phyloP scores from a whole-genome alignment of 2,797 vertebrate genomes.

The Danio jaintianensis region DNA sequence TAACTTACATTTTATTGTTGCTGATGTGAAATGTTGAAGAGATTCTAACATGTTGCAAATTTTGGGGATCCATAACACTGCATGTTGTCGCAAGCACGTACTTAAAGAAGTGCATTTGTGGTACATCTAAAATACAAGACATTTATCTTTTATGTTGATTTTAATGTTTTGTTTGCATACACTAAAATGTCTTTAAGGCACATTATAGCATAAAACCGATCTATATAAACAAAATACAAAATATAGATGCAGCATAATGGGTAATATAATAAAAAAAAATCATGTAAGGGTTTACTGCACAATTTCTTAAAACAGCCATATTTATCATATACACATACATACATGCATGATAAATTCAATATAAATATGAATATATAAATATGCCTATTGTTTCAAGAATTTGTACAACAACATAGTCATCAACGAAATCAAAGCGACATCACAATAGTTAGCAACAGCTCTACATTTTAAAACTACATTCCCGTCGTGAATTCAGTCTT shows the following conservation, averaged over 20 bases:
- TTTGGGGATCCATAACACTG: background rate
- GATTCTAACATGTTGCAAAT: background rate
- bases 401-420: too few species aligned
- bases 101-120: background rate
- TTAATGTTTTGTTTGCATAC: conserved; percentile 12
- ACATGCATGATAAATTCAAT: background rate
- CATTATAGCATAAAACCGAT: background rate
- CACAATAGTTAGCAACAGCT: background rate
- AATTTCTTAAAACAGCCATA: background rate
- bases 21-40: background rate
- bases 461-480: background rate
- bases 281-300: background rate
- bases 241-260: background rate
- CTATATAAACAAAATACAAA: background rate
- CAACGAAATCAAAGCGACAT: background rate
- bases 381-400: too few species aligned
- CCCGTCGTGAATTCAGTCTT: too few species aligned
- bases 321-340: background rate
- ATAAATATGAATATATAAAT: background rate
- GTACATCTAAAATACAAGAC: conserved; percentile 6
- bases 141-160: background rate
- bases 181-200: background rate
- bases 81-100: background rate
- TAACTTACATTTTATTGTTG: background rate
- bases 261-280: background rate